A percentile compares a stretch with the other conserved stretches of the same genome.
phyloP scores from a whole-genome alignment of 2,797 vertebrate species.

The Natrix natrix region DNA sequence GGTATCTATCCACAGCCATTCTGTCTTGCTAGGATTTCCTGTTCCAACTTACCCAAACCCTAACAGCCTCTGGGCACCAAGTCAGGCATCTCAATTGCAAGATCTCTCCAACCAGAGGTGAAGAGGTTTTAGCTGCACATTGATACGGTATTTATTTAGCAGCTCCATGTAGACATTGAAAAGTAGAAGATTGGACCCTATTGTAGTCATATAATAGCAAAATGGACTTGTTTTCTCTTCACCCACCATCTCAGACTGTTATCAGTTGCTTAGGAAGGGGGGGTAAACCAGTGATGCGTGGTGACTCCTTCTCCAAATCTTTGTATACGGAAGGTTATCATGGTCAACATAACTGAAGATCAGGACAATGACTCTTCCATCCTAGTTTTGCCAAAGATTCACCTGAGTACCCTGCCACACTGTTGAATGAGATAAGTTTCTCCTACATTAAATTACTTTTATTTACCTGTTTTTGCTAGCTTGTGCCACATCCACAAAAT shows the following conservation, averaged over 20 bases:
- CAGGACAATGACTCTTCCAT: background rate
- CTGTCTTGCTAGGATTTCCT: background rate
- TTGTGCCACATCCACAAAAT: background rate
- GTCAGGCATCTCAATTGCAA: background rate
- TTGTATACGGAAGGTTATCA: background rate
- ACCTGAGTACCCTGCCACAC: background rate
- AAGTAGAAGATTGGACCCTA: background rate
- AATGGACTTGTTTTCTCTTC: background rate
- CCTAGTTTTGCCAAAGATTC: background rate
- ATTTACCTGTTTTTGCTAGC: background rate
- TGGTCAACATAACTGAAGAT: background rate
- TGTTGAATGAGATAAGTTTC: background rate
- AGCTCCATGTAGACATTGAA: background rate
- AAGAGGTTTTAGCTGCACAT: background rate
- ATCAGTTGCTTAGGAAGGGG: background rate
- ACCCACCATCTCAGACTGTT: background rate
- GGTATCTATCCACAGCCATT: background rate
- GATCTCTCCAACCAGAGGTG: background rate
- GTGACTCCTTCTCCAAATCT: background rate
- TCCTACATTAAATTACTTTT: background rate
- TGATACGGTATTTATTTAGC: background rate
- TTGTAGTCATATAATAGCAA: background rate
- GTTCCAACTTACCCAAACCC: background rate
- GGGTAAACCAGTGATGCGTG: background rate
- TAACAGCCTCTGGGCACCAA: background rate